Percentiles rank a stretch among this genome's conserved stretches.
These are phyloP conservation scores for Patella caerulea DNA, from an alignment of 2,888 invertebrate genomes.

Conservation along the genomic window DNA sequence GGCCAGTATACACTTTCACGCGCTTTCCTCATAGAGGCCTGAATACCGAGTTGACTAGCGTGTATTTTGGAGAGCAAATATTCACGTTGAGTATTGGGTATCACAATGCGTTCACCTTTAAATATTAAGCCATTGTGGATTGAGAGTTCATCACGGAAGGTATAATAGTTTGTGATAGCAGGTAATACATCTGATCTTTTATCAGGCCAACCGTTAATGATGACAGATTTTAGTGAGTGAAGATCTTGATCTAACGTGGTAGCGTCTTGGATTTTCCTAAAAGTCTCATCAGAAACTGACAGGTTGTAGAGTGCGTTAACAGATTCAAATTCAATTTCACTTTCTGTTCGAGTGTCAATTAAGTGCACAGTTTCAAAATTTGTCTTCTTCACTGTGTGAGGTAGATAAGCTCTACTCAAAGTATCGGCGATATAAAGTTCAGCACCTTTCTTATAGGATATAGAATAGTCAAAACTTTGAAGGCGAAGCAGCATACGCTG, in stretches of 20 bases:
- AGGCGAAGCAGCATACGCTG: conserved; percentile 26
- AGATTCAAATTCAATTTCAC: too few relatives aligned
- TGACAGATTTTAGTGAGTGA: background rate
- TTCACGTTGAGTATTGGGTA: background rate
- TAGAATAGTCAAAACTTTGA: conserved; percentile 28
- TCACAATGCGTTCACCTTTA: conserved; percentile 14
- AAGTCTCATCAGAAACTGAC: too few relatives aligned
- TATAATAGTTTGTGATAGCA: background rate
- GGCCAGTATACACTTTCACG: conserved; percentile 20
- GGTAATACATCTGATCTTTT: background rate
- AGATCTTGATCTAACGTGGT: background rate
- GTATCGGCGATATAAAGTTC: conserved; percentile 32
- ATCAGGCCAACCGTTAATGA: conserved; percentile 17
- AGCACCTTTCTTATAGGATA: conserved; percentile 28
- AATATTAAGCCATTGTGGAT: conserved; percentile 16
- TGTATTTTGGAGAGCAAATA: background rate
- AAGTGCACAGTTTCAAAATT: conserved; percentile 15
- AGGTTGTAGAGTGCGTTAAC: too few relatives aligned
- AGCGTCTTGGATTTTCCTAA: background rate
- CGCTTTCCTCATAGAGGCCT: conserved; percentile 9
- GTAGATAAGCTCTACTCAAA: conserved; percentile 20
- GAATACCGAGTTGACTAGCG: conserved; percentile 14
- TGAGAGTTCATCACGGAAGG: conserved; percentile 13
- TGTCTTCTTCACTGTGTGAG: background rate
- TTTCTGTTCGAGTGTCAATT: too few relatives aligned